Evolutionary conservation across 2,113 vertebrate species (phyloP), one percentile per base, ranked within the genome.

Genomic region (Turnix velox): DNA sequence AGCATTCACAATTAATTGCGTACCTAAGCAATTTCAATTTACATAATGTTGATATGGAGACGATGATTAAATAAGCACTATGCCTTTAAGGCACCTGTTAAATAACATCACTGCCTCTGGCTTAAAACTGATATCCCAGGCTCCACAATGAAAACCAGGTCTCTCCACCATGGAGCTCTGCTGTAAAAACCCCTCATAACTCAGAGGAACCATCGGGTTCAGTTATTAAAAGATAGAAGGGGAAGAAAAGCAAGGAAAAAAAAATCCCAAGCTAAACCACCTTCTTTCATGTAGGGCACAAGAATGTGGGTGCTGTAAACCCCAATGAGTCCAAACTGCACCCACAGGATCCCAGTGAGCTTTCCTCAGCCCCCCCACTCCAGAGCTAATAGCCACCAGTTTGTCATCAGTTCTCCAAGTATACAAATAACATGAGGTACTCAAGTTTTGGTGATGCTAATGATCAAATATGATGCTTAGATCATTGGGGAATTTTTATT

Each of bases 1-100:
- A 97, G 96, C 96, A 86, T 92, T 97, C 97, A 96, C 92, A 96
- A 97, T 97, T 97, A 98, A 97, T 93, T 96, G 94, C 82, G 20
- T 94, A 96, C 91, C 95, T 94, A 95, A 96, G 94, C 96, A 97
- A 97, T 97, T 97, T 95, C 81, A 92, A 97, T 97, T 95, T 96
- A 97, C 91, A 96, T 96, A 96, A 93, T 93, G 94, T 74, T 95
- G 96, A 96, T 96, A 93, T 76, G 93, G 92, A 96, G 82, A 92
- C 12, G 48, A 67, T 96, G 93, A 97, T 97, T 97, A 97, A 96
- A 95, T 82, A 80, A 96, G 84, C 93, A 86, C 87, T 67, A 83
- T 95, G 95, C 95, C 96, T 96, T 88, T 92, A 86, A 97, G 96
- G 93, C 96, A 97, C 97, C 97, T 97, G 96, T 94, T 97, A 97